Percentiles rank a stretch among this genome's conserved stretches.
Evolutionary conservation across 2,888 invertebrate genomes (phyloP).

Genomic region (Rhingia rostrata): DNA sequence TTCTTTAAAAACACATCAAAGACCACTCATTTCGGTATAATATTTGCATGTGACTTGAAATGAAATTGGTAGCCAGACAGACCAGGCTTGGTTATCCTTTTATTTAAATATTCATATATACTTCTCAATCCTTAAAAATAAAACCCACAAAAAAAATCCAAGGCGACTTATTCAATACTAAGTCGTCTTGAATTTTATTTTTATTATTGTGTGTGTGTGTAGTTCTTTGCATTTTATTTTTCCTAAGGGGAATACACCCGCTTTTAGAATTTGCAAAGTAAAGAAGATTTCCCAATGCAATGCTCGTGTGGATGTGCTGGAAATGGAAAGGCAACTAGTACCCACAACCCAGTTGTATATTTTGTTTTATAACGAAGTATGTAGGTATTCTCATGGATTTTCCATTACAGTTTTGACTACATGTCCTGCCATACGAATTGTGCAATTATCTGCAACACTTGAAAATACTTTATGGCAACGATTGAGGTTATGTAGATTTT

Average conservation of each 20-base stretch:
- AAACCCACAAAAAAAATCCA: not conserved
- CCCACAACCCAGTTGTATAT: not conserved
- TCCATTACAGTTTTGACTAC: not conserved
- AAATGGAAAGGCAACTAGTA: not conserved
- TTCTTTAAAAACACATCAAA: no score
- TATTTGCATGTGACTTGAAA: no score
- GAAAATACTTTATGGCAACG: conserved; percentile 14
- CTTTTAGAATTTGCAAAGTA: not conserved
- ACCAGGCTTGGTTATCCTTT: no score
- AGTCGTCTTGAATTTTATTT: conserved; percentile 13
- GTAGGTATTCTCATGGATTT: conserved; percentile 17
- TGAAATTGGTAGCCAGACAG: no score
- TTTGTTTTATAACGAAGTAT: conserved; percentile 6
- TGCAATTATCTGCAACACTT: conserved; percentile 48
- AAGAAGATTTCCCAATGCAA: not conserved
- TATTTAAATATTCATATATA: no score
- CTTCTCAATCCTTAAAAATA: not conserved
- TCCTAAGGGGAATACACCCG: conserved; percentile 3
- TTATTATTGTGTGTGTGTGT: not conserved
- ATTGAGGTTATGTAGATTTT: conserved; percentile 34
- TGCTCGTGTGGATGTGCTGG: not conserved
- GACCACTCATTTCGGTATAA: no score
- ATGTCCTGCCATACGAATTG: conserved; percentile 1
- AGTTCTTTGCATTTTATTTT: conserved; percentile 4
- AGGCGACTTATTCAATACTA: conserved; percentile 14